Conservation (phyloP, 2,888 invertebrate genomes). For the Microctonus aethiopoides region DNA sequence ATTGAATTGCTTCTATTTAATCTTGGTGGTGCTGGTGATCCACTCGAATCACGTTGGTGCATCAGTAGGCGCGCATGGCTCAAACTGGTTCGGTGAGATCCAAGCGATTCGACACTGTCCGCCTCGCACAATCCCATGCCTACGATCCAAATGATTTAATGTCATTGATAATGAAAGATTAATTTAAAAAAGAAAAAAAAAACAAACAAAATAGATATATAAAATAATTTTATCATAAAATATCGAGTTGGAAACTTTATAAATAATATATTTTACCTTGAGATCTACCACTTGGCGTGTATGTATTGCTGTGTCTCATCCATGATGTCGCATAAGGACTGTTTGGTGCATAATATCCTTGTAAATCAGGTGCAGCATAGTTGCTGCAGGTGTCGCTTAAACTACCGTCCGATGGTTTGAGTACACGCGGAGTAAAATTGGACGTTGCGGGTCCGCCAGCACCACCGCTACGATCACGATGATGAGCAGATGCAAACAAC, state of each 20-base stretch:
- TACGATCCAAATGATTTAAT: constrained; percentile 35
- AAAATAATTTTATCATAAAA: constrained; percentile 1
- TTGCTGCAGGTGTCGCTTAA: constrained; percentile 88
- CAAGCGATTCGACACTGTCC: constrained; percentile 88
- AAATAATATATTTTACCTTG: constrained; percentile 50
- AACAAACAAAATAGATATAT: not conserved
- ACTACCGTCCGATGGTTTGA: constrained; percentile 76
- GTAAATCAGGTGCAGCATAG: constrained; percentile 72
- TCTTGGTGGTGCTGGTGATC: constrained; percentile 77
- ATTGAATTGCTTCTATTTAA: constrained; percentile 92
- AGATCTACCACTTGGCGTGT: constrained; percentile 64
- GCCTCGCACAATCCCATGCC: constrained; percentile 80
- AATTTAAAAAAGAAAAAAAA: not conserved
- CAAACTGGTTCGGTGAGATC: constrained; percentile 79
- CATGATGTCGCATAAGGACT: constrained; percentile 82
- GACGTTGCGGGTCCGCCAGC: constrained; percentile 57
- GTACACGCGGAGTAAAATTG: constrained; percentile 61
- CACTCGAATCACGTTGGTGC: constrained; percentile 68
- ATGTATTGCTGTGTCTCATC: constrained; percentile 82
- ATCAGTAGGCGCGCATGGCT: constrained; percentile 78
- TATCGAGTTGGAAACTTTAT: not conserved
- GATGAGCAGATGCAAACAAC: constrained; percentile 69
- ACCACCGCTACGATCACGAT: constrained; percentile 57
- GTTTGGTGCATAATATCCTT: constrained; percentile 64
- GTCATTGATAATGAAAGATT: not conserved